phyloP scores from a whole-genome alignment of 2,113 vertebrate genomes.

The Galeopterus variegatus region DNA sequence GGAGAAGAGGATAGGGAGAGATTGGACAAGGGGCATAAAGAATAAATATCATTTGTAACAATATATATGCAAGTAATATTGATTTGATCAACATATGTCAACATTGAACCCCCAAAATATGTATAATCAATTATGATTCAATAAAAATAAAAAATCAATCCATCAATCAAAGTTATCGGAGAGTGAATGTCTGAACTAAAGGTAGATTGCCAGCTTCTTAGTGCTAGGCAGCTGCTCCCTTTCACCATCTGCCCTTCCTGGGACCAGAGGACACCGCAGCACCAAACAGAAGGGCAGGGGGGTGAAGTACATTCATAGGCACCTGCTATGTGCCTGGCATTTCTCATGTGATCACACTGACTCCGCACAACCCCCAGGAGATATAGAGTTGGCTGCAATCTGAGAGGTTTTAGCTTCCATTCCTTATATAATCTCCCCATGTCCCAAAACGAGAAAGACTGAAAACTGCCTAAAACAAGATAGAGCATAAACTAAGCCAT shows the following conservation, averaged over 20 bases:
- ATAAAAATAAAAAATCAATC: too few relatives aligned
- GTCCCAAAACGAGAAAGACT: background rate
- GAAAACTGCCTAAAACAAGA: background rate
- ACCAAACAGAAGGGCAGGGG: accelerated
- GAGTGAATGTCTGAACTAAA: background rate
- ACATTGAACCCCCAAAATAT: too few relatives aligned
- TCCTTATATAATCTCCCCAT: background rate
- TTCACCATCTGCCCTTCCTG: background rate
- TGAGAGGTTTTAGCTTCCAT: background rate
- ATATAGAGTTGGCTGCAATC: background rate
- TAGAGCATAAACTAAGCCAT: background rate
- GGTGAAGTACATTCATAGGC: background rate
- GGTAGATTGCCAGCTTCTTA: background rate
- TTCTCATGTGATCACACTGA: background rate
- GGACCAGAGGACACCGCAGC: background rate
- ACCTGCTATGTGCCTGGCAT: background rate
- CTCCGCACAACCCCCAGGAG: background rate
- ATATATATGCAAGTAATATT: too few relatives aligned
- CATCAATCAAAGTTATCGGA: background rate
- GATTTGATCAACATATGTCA: too few relatives aligned
- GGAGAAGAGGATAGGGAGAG: too few relatives aligned
- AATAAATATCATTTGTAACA: too few relatives aligned
- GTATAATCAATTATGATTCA: too few relatives aligned
- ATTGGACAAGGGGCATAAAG: too few relatives aligned
- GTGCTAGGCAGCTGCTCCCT: accelerated